phyloP scores from a whole-genome alignment of 2,113 vertebrate species.

The Zapornia atra region DNA sequence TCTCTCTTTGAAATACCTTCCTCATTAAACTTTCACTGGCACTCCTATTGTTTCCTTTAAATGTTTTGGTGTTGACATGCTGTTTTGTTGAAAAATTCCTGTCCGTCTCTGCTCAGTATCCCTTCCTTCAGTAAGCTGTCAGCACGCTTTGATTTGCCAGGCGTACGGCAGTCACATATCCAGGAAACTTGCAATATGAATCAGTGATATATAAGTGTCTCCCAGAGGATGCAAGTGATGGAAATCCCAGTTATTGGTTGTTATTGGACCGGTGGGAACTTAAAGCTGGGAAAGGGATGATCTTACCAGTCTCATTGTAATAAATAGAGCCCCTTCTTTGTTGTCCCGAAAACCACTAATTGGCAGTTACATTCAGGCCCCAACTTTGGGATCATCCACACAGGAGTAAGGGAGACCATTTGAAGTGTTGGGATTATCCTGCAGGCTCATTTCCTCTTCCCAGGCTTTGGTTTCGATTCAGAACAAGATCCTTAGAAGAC shows the following conservation, averaged over 20 bases:
- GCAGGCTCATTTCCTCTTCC: background rate
- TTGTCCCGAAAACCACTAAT: conserved; percentile 21
- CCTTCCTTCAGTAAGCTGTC: conserved; percentile 37
- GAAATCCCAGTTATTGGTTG: conserved; percentile 57
- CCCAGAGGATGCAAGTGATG: conserved; percentile 18
- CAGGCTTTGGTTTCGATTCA: background rate
- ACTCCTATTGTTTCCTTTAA: background rate
- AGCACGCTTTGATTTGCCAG: conserved; percentile 13
- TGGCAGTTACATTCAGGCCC: background rate
- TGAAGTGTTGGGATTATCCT: background rate
- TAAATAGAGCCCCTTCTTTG: conserved; percentile 38
- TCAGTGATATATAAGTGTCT: conserved; percentile 3
- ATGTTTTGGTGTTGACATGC: conserved; percentile 34
- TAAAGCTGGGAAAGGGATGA: conserved; percentile 36
- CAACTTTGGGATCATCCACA: background rate
- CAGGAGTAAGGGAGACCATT: background rate
- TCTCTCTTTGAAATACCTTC: background rate
- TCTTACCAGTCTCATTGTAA: conserved; percentile 6
- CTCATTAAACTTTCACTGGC: background rate
- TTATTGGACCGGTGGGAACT: conserved; percentile 48
- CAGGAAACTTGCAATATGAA: conserved; percentile 4
- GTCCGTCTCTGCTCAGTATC: conserved; percentile 15
- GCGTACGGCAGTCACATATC: background rate
- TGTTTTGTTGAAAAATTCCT: conserved; percentile 50
- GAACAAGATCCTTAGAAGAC: conserved; percentile 4